Base-by-base conservation (phyloP, 2,888 invertebrate genomes). In the Adelognathus sp. region DNA sequence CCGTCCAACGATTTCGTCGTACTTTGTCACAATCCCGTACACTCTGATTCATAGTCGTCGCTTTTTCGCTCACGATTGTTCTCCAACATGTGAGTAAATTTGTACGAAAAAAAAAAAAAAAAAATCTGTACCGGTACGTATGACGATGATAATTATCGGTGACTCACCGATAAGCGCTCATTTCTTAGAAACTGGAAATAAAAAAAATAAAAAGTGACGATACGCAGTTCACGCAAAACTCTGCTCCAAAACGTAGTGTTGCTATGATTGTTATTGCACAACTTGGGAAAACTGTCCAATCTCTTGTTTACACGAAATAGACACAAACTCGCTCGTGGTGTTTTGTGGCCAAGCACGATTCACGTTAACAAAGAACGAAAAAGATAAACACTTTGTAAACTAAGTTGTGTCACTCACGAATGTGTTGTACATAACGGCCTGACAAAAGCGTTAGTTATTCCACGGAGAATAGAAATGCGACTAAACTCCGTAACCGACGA, bases 1-100 rank as follows among this genome's bases (percentile, higher is more conserved):
- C 50, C 24, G 66, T 74, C 16, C 61, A 66, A 31, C 52, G 58
- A 41, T 46, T 24, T 58, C 41, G 11, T 16, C 16, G 18, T 24
- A 36, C 46, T 52, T 33, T 9, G 18, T n/a, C 29, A 58, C 18
- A 36, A 31, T 39, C 11, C n/a, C 50, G 21, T 21, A 11, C 14
- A 76, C 44, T n/a, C 7, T 56, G n/a, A 81, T 72, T 70, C 72
- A 84, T 83, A 11, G 16, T 63, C 60, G 21, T 27, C 6, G 21
- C 36, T 14, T n/a, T 33, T 24, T 0, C 50, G n/a, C 27, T 16
- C 14, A 3, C n/a, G 11, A 29, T 29, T 1, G 11, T 16, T 41
- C 21, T 11, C 36, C 6, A 60, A 36, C 21, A 39, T 60, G 11
- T 50, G 5, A n/a, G 1, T 5, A 11, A n/a, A 21, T 21, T 50